A percentile compares a stretch with the other conserved stretches of the same genome.
phyloP scores from a whole-genome alignment of 2,888 invertebrate genomes.

The Philhelius pedissequus region DNA sequence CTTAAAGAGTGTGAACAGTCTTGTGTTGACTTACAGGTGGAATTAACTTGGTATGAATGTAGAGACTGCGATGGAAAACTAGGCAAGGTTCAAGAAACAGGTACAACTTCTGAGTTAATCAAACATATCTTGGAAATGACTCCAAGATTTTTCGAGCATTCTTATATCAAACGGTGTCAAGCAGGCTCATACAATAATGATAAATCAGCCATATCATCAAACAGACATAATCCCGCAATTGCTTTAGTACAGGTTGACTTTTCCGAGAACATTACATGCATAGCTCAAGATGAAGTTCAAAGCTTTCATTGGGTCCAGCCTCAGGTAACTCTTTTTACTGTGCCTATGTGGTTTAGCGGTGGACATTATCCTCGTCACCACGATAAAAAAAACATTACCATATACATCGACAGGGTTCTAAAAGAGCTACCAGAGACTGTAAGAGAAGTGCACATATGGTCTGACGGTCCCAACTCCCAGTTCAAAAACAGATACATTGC shows the following conservation, averaged over 20 bases:
- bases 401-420: not conserved
- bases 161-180: too few relatives aligned
- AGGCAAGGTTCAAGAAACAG: not conserved
- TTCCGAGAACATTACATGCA: not conserved
- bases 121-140: constrained; percentile 4
- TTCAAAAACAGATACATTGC: not conserved
- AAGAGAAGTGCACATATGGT: not conserved
- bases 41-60: not conserved
- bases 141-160: constrained; percentile 20
- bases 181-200: too few relatives aligned
- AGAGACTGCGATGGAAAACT: not conserved
- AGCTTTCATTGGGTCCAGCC: constrained; percentile 11
- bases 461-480: not conserved
- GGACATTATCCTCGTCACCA: constrained; percentile 1
- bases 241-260: not conserved
- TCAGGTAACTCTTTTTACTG: not conserved
- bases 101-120: constrained; percentile 9
- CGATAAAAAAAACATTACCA: not conserved
- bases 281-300: not conserved
- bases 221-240: not conserved
- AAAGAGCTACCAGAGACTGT: not conserved
- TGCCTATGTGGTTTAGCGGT: not conserved
- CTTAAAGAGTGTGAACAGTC: not conserved
- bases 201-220: too few relatives aligned
- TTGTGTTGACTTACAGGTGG: constrained; percentile 5